Evolutionary conservation across 1,140 invertebrate genomes (phyloP).

Genomic region (Diachasmimorpha longicaudata): DNA sequence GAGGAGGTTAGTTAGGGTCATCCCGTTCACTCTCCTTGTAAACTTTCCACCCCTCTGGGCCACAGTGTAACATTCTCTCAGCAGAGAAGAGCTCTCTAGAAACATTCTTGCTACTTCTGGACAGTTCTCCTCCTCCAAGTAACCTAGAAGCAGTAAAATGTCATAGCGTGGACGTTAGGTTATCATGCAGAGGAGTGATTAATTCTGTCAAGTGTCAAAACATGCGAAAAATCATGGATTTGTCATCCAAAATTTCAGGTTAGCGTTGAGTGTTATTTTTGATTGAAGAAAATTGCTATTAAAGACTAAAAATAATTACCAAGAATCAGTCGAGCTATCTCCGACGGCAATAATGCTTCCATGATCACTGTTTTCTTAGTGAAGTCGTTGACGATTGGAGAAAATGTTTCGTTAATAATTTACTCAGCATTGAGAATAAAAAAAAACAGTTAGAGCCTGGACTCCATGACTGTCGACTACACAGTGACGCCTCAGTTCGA

Average conservation of each 20-base stretch:
- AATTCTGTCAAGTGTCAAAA: no score
- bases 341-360: slow-evolving; percentile 57
- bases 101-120: slow-evolving; percentile 53
- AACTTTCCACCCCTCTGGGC: slow-evolving; percentile 51
- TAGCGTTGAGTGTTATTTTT: not conserved
- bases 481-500: no score
- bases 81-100: slow-evolving; percentile 53
- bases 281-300: slow-evolving; percentile 19
- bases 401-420: no score
- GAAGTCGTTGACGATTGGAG: no score
- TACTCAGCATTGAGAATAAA: no score
- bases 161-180: not conserved
- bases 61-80: slow-evolving; percentile 58
- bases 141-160: slow-evolving; percentile 45
- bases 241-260: not conserved
- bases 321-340: slow-evolving; percentile 59
- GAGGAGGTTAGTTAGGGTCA: slow-evolving; percentile 55
- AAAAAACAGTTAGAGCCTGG: no score
- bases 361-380: slow-evolving; percentile 31
- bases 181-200: not conserved
- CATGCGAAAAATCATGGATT: not conserved
- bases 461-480: no score
- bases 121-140: slow-evolving; percentile 59
- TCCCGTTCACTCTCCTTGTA: slow-evolving; percentile 51
- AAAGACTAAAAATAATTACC: slow-evolving; percentile 44